A percentile compares a stretch with the other conserved stretches of the same genome.
These are phyloP conservation scores for Caretta caretta DNA, from an alignment of 2,113 vertebrate genomes.

Conservation along the genomic window DNA sequence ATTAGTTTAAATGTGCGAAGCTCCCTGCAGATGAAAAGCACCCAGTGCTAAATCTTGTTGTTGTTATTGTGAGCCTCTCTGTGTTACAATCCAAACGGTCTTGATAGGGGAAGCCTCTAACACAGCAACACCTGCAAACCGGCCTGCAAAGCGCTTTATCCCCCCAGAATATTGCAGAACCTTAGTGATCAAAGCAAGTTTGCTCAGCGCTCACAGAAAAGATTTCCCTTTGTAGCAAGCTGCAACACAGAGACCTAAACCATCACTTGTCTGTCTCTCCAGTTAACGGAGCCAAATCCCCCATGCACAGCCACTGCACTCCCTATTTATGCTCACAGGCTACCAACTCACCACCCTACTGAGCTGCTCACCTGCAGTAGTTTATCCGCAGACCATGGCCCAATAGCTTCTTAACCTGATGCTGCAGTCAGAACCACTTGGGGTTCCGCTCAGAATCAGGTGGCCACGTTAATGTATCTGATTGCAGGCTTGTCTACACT, in stretches of 20 bases:
- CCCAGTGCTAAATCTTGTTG: neutral
- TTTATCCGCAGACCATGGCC: neutral
- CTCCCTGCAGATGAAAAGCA: neutral
- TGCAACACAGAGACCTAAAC: neutral
- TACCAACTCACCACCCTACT: neutral
- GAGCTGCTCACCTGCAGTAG: neutral
- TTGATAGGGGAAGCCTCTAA: neutral
- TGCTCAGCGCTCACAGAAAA: neutral
- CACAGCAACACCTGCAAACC: neutral
- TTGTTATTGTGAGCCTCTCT: neutral
- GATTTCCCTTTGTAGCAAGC: neutral
- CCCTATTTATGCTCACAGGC: neutral
- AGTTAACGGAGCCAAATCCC: neutral
- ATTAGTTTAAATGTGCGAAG: neutral
- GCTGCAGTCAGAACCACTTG: neutral
- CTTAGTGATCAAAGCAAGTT: neutral
- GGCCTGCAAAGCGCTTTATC: neutral
- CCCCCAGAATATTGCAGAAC: neutral
- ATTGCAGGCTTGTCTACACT: neutral
- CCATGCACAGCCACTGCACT: too few species aligned
- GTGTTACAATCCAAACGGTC: neutral
- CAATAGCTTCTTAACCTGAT: too few species aligned
- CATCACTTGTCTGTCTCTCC: too few species aligned
- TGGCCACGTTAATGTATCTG: neutral
- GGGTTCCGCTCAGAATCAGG: neutral